phyloP scores from a whole-genome alignment of 2,888 invertebrate genomes.

The Schrankia costaestrigalis region DNA sequence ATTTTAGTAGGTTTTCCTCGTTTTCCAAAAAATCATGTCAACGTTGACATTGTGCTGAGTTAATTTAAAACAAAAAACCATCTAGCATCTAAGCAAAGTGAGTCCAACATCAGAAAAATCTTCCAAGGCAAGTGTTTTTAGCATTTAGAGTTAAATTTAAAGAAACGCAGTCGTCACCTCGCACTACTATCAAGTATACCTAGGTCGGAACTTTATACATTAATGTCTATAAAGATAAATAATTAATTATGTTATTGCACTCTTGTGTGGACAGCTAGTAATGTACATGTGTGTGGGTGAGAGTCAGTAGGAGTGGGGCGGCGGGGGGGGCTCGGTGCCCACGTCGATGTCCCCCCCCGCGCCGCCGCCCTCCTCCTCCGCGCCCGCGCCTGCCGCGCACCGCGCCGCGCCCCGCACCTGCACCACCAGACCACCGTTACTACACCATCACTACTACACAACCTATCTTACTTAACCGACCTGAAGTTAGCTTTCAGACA shows the following conservation, averaged over 20 bases:
- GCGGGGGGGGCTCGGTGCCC: slow-evolving; percentile 70
- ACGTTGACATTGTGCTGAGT: too few relatives aligned
- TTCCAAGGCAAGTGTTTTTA: too few relatives aligned
- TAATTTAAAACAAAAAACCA: too few relatives aligned
- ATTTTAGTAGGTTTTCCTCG: too few relatives aligned
- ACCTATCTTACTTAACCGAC: too few relatives aligned
- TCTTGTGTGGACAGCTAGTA: slow-evolving; percentile 60
- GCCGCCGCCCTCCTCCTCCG: slow-evolving; percentile 65
- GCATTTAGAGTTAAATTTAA: too few relatives aligned
- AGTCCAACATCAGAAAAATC: too few relatives aligned
- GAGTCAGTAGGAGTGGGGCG: slow-evolving; percentile 16
- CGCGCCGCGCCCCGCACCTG: slow-evolving; percentile 63
- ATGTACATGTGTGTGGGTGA: slow-evolving; percentile 54
- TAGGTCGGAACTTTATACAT: slow-evolving; percentile 60
- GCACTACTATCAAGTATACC: slow-evolving; percentile 7
- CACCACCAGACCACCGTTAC: too few relatives aligned
- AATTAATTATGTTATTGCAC: slow-evolving; percentile 79
- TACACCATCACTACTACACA: not conserved
- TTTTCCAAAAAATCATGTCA: too few relatives aligned
- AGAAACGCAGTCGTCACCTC: not conserved
- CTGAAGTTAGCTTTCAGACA: too few relatives aligned
- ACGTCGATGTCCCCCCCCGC: slow-evolving; percentile 75
- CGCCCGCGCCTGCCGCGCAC: slow-evolving; percentile 31
- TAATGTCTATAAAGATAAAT: slow-evolving; percentile 72
- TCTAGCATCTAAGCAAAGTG: too few relatives aligned